Evolutionary conservation across 2,888 invertebrate genomes (phyloP).

Genomic region (Biston stratarius): DNA sequence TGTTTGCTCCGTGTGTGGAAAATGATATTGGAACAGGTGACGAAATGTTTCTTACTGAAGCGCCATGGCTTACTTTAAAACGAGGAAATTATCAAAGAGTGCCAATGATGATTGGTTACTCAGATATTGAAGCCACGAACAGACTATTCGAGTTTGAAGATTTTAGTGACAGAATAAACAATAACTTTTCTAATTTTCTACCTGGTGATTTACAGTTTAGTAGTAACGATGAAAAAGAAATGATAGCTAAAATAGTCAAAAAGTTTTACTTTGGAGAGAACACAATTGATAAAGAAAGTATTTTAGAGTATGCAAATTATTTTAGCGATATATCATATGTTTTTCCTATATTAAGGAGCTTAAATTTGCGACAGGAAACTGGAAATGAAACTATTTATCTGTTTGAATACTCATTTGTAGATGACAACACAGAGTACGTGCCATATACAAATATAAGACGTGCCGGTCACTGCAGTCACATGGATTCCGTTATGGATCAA

Average conservation of each 20-base stretch:
- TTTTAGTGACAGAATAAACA: constrained; percentile 15
- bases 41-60: constrained; percentile 24
- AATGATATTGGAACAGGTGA: constrained; percentile 17
- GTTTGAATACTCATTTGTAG: constrained; percentile 40
- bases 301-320: constrained; percentile 22
- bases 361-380: constrained; percentile 1
- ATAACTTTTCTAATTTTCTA: constrained; percentile 43
- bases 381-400: constrained; percentile 35
- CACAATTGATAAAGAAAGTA: constrained; percentile 7
- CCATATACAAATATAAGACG: constrained; percentile 16
- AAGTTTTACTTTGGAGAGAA: constrained; percentile 31
- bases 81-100: constrained; percentile 20
- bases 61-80: constrained; percentile 19
- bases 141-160: background rate
- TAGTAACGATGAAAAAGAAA: constrained; percentile 36
- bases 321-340: constrained; percentile 17
- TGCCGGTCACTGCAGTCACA: constrained; percentile 19
- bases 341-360: constrained; percentile 18
- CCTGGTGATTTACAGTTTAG: constrained; percentile 46
- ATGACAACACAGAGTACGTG: constrained; percentile 9
- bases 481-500: constrained; percentile 9
- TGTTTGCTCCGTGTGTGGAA: constrained; percentile 33
- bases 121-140: constrained; percentile 15
- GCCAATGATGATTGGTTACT: constrained; percentile 26
- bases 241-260: constrained; percentile 41